phyloP scores from a whole-genome alignment of 2,888 invertebrate species.

The Athripsodes cinereus region DNA sequence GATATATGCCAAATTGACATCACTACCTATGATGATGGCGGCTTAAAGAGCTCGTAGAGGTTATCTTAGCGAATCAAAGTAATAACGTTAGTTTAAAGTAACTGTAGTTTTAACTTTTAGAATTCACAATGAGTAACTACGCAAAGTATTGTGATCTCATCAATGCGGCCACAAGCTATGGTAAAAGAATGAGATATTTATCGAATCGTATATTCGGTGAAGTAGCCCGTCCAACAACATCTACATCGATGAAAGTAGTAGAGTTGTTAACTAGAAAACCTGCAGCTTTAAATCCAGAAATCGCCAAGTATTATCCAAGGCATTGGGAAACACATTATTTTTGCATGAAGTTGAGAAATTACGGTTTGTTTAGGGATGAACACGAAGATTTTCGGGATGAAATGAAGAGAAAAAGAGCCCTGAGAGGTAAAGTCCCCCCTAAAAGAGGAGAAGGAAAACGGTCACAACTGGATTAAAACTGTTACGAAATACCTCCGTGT shows the following conservation, averaged over 20 bases:
- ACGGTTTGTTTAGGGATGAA: constrained; percentile 80
- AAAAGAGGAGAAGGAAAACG: constrained; percentile 46
- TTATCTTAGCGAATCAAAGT: no score
- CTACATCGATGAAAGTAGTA: constrained; percentile 75
- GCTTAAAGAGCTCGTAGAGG: no score
- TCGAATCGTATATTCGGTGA: constrained; percentile 88
- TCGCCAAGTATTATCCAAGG: constrained; percentile 81
- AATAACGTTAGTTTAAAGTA: no score
- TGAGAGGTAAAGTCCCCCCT: constrained; percentile 69
- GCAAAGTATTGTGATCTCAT: constrained; percentile 64
- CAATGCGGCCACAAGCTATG: constrained; percentile 70
- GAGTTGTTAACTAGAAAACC: constrained; percentile 72
- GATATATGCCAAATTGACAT: no score
- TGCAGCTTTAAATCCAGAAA: constrained; percentile 61
- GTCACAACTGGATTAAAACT: not conserved
- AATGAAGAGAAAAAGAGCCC: constrained; percentile 66
- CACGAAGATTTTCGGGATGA: constrained; percentile 87
- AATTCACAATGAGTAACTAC: constrained; percentile 57
- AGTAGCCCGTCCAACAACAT: constrained; percentile 68
- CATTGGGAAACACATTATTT: constrained; percentile 69
- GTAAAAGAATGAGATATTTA: constrained; percentile 75
- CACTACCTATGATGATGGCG: no score
- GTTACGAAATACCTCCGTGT: no score
- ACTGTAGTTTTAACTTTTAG: no score
- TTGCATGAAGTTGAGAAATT: constrained; percentile 65